Conservation (phyloP, 2,888 invertebrate species). For the Meteorus cinctellus region DNA sequence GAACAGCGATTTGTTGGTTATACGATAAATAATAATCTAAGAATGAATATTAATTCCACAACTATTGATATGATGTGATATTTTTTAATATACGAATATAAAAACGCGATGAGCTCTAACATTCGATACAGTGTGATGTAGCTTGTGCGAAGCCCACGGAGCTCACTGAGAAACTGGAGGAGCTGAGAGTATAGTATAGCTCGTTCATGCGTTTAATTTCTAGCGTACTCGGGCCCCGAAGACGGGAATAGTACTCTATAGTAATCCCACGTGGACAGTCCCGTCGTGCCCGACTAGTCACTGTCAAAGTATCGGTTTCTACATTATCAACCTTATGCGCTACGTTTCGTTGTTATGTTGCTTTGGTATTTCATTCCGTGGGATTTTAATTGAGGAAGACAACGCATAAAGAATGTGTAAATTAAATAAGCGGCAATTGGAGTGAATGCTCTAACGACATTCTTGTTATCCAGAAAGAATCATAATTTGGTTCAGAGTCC, state of each 20-base stretch:
- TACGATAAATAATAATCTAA: too few species aligned
- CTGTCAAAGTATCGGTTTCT: background rate
- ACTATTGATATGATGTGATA: too few species aligned
- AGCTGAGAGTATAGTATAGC: background rate
- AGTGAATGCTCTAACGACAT: too few species aligned
- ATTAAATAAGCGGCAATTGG: too few species aligned
- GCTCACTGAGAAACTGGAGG: slow-evolving; percentile 1
- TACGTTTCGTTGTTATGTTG: background rate
- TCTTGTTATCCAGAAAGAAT: too few species aligned
- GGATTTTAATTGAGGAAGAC: too few species aligned
- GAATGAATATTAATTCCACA: too few species aligned
- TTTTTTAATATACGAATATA: too few species aligned
- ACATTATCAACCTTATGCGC: background rate
- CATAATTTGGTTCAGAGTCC: too few species aligned
- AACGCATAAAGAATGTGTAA: too few species aligned
- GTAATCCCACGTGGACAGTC: slow-evolving; percentile 6
- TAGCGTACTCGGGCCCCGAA: background rate
- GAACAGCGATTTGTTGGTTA: too few species aligned
- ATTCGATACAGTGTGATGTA: background rate
- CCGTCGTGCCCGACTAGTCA: background rate
- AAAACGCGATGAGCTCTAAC: background rate
- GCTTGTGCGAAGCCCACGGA: slow-evolving; percentile 3
- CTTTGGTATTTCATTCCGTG: too few species aligned
- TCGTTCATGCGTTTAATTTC: background rate
- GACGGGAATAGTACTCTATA: background rate